Evolutionary conservation across 2,113 vertebrate genomes (phyloP), one percentile per base, ranked within the genome.

Genomic region (Murina feae): DNA sequence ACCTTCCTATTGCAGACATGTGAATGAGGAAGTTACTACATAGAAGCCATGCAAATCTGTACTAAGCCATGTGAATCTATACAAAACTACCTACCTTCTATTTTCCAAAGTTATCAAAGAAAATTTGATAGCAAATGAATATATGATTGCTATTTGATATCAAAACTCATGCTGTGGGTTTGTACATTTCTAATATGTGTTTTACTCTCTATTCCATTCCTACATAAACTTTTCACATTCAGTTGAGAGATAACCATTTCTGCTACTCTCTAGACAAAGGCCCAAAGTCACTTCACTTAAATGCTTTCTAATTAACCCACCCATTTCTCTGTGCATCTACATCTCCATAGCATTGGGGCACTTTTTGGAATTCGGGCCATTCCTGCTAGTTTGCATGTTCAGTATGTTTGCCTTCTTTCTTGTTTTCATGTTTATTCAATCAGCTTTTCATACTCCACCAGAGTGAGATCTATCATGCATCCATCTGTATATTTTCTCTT

Each of bases 371-470:
- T 76, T 76, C 47, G 80, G 6, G 55, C 89, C 47, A 51, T 75
- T 95, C 72, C 55, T 75, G 58, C 58, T 89, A 47, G 32, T 89
- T 85, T 92, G 79, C 39, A n/a, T 80, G 20, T 72, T 76, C n/a
- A 6, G 47, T 79, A 65, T 66, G 51, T 84, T 85, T 66, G 80
- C 55, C 44, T 89, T 89, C 58, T 86, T 66, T 79, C 86, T 75
- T 90, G 47, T 81, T 81, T 81, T 95, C 66, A 81, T 49, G 39
- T 44, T n/a, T 86, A 75, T 74, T 93, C 66, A 74, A 49, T 93
- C 65, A 72, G 18, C 74, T 90, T 89, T 90, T 89, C 47, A 68
- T 35, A 51, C 49, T 58, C 32, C 13, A 51, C 28, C n/a, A 66
- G 69, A 60, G 10, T 75, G 44, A 93, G 55, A 74, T 51, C 75